Evolutionary conservation across 2,888 invertebrate species (phyloP).

Genomic region (Deroplatys truncata): DNA sequence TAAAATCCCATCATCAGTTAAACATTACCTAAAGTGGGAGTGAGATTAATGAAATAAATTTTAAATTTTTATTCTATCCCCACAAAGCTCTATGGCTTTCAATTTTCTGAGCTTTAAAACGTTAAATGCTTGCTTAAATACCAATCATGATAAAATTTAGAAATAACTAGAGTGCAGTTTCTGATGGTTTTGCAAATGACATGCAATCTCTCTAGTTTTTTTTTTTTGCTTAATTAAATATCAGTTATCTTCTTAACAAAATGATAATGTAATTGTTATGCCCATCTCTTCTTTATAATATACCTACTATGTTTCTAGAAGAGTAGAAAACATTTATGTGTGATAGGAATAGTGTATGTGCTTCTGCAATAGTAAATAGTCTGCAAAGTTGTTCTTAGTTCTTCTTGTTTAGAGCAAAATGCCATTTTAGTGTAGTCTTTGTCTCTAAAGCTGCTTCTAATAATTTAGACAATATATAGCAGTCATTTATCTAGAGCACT

Average conservation of each 20-base stretch:
- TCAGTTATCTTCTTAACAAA: neutral
- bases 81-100: no score
- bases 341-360: neutral
- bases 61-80: no score
- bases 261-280: neutral
- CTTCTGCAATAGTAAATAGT: neutral
- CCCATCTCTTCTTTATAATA: neutral
- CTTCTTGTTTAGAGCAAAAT: neutral
- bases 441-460: neutral
- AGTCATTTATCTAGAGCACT: neutral
- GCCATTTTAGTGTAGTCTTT: neutral
- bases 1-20: no score
- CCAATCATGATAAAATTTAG: no score
- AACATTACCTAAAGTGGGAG: no score
- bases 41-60: no score
- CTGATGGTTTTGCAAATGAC: no score
- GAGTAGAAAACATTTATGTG: neutral
- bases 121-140: no score
- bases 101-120: no score
- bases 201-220: no score
- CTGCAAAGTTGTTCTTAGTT: neutral
- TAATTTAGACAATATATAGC: neutral
- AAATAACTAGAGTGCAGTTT: no score
- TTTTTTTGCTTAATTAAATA: no score
- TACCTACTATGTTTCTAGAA: neutral